These are phyloP conservation scores for Psylliodes chrysocephalus DNA, from an alignment of 2,888 invertebrate genomes.

Conservation along the genomic window DNA sequence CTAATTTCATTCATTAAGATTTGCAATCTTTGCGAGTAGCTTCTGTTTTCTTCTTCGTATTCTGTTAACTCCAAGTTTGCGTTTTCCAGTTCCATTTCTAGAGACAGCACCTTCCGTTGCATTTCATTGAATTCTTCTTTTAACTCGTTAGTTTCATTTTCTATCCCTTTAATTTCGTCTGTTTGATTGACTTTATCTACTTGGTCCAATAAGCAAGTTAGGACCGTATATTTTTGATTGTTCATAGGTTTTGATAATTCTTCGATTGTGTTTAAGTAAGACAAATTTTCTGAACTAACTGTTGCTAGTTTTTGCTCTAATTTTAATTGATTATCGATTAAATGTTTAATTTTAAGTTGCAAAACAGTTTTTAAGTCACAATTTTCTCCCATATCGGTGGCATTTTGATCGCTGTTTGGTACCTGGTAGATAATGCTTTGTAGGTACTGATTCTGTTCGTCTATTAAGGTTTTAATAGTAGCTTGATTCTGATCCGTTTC, in stretches of 20 bases:
- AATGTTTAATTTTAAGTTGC: conserved; percentile 5
- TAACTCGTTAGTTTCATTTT: conserved; percentile 9
- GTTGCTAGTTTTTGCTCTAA: conserved; percentile 17
- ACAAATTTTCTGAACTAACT: conserved; percentile 24
- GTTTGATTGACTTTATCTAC: background rate
- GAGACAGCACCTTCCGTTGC: conserved; percentile 15
- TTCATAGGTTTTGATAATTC: background rate
- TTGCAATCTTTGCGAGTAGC: conserved; percentile 33
- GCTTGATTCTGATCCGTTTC: background rate
- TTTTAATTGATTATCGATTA: conserved; percentile 6
- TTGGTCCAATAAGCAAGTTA: too few species aligned
- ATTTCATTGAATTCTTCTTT: conserved; percentile 16
- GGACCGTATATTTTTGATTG: too few species aligned
- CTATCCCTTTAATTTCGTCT: background rate
- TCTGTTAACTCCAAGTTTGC: conserved; percentile 34
- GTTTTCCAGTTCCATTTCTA: conserved; percentile 26
- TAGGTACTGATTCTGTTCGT: background rate
- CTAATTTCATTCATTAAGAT: conserved; percentile 19
- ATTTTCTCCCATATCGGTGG: background rate
- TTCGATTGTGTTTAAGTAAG: conserved; percentile 20
- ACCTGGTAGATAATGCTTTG: background rate
- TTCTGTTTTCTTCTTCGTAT: conserved; percentile 41
- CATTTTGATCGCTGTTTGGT: background rate
- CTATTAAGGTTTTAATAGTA: background rate
- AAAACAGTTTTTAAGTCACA: conserved; percentile 9